Conservation (phyloP, 2,113 vertebrate species). For the Otis tarda region DNA sequence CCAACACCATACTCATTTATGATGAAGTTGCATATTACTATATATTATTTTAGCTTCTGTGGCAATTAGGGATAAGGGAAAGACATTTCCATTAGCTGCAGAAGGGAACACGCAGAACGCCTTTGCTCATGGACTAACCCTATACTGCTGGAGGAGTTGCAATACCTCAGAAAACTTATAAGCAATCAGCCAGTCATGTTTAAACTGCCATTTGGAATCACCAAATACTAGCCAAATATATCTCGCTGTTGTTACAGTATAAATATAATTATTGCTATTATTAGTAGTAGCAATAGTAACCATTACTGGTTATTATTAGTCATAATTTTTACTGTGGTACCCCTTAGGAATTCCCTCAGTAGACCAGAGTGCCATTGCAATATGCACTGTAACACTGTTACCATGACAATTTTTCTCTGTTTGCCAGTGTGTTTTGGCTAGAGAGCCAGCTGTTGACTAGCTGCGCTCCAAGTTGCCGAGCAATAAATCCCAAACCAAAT, state of each 20-base stretch:
- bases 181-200: background rate
- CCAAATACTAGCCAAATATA: slow-evolving; percentile 43
- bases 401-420: slow-evolving; percentile 58
- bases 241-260: background rate
- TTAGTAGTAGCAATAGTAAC: slow-evolving; percentile 19
- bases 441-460: slow-evolving; percentile 45
- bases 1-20: background rate
- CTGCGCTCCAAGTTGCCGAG: slow-evolving; percentile 54
- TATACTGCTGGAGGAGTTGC: background rate
- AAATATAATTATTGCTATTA: slow-evolving; percentile 43
- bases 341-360: slow-evolving; percentile 38
- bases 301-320: slow-evolving; percentile 47
- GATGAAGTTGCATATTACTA: background rate
- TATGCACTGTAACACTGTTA: background rate
- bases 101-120: background rate
- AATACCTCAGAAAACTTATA: background rate
- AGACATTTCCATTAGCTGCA: background rate
- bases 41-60: background rate
- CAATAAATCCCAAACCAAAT: slow-evolving; percentile 65
- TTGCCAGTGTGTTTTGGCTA: slow-evolving; percentile 48
- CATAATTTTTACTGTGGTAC: slow-evolving; percentile 36
- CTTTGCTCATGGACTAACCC: background rate
- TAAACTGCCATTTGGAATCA: slow-evolving; percentile 22
- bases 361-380: background rate
- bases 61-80: background rate